Conservation (phyloP, 2,113 vertebrate species). For the Bungarus multicinctus region DNA sequence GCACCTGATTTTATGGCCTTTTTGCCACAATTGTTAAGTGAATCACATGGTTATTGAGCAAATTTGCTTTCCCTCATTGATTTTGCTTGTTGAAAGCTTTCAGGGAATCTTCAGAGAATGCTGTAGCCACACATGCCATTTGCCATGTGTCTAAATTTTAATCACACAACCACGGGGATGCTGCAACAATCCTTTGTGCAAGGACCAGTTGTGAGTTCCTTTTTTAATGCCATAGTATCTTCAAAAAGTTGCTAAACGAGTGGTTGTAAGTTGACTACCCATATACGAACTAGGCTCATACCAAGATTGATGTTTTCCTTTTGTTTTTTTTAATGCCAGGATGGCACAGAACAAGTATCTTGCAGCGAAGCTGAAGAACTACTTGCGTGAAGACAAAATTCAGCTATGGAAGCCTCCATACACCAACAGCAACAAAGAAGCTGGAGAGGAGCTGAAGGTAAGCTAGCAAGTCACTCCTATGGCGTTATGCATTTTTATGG, state of each 20-base stretch:
- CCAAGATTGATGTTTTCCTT: neutral
- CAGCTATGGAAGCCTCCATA: conserved; percentile 90
- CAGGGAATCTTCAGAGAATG: no score
- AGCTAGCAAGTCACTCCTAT: neutral
- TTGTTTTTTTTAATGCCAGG: conserved; percentile 51
- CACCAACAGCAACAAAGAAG: conserved; percentile 74
- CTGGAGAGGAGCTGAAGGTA: conserved; percentile 79
- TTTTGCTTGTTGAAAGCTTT: neutral
- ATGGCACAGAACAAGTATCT: conserved; percentile 86
- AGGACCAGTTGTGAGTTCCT: neutral
- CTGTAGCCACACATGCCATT: neutral
- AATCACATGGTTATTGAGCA: neutral
- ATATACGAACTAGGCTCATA: neutral
- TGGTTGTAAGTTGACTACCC: neutral
- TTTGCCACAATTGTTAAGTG: neutral
- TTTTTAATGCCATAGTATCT: neutral
- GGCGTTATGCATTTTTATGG: neutral
- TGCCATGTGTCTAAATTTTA: neutral
- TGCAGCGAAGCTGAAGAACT: conserved; percentile 81
- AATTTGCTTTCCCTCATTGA: neutral
- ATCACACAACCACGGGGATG: neutral
- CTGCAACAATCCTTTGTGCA: neutral
- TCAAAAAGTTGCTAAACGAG: neutral
- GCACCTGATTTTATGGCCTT: neutral
- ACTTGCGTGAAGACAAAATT: conserved; percentile 85